Percentiles rank a stretch among this genome's conserved stretches.
These are phyloP conservation scores for Spatula clypeata DNA, from an alignment of 2,797 vertebrate species.

Conservation along the genomic window DNA sequence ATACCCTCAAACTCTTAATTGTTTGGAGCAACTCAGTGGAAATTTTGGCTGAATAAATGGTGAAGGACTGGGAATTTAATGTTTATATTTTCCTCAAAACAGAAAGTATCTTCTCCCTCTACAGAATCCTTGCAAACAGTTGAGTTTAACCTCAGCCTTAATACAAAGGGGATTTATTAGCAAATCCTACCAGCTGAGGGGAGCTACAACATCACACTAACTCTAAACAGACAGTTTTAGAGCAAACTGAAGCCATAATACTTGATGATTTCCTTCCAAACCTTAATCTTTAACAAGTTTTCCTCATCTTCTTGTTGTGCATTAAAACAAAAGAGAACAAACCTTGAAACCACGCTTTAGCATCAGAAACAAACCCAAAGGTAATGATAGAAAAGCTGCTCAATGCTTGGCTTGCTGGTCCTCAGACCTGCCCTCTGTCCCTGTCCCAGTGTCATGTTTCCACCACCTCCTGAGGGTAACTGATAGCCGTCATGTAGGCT, in stretches of 20 bases:
- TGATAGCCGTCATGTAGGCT: background rate
- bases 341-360: background rate
- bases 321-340: background rate
- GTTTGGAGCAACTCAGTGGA: background rate
- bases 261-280: background rate
- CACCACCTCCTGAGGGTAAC: background rate
- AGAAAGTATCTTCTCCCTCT: background rate
- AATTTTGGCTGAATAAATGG: background rate
- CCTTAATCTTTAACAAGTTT: background rate
- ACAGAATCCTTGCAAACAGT: background rate
- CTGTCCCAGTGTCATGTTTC: accelerated
- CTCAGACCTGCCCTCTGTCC: background rate
- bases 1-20: background rate
- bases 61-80: background rate
- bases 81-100: background rate
- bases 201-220: background rate
- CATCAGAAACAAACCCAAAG: background rate
- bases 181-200: background rate
- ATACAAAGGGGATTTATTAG: background rate
- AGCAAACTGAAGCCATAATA: background rate
- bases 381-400: background rate
- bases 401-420: background rate
- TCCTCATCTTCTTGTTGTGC: background rate
- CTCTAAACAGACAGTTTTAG: background rate
- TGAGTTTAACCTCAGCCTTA: background rate